Evolutionary conservation across 2,797 vertebrate genomes (phyloP).

Genomic region (Numenius phaeopus): DNA sequence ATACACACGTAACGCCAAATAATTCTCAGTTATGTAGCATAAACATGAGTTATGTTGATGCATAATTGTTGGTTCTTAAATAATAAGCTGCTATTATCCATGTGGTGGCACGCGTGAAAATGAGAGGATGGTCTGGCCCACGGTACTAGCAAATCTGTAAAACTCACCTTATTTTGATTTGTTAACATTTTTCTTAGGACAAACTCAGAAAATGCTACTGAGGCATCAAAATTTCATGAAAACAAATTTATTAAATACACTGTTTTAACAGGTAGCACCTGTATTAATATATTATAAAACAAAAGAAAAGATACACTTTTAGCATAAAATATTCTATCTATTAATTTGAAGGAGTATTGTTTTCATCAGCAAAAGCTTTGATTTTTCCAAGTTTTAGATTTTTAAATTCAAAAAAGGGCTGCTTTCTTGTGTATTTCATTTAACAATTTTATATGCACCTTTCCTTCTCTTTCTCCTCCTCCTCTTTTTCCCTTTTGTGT

Average conservation of each 20-base stretch:
- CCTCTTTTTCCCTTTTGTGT: background rate
- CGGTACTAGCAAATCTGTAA: background rate
- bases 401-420: background rate
- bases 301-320: background rate
- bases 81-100: background rate
- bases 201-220: slow-evolving; percentile 17
- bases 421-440: background rate
- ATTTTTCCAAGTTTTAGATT: background rate
- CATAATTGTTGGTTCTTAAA: background rate
- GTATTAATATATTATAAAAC: background rate
- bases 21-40: background rate
- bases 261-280: background rate
- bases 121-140: background rate
- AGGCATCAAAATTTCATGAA: slow-evolving; percentile 8
- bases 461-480: background rate
- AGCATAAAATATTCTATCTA: background rate
- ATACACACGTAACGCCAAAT: background rate
- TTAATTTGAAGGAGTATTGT: background rate
- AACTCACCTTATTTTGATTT: background rate
- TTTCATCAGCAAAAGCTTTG: background rate
- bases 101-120: background rate
- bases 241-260: background rate
- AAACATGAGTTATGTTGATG: background rate
- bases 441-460: background rate
- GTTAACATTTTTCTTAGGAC: slow-evolving; percentile 20